Conservation (phyloP, 2,113 vertebrate species). For the Leucoraja erinaceus region DNA sequence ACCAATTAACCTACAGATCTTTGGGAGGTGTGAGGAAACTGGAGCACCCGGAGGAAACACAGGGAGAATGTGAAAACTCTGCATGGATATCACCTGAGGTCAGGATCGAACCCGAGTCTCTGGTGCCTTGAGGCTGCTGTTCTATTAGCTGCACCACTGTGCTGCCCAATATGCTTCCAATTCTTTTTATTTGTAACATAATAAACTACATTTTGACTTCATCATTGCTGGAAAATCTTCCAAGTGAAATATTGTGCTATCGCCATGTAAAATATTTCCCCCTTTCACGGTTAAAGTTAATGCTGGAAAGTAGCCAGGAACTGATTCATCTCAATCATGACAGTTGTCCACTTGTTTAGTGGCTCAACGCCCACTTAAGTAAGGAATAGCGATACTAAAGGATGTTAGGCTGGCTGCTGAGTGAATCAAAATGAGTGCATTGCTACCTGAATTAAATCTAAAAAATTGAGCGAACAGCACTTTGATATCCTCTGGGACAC, state of each 20-base stretch:
- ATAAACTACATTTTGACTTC: neutral
- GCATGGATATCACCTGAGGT: no score
- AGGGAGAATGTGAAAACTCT: no score
- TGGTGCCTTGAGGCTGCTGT: no score
- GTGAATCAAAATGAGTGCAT: neutral
- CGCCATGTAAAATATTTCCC: neutral
- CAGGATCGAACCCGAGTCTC: no score
- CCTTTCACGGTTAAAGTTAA: neutral
- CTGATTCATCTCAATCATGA: neutral
- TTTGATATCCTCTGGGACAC: conserved; percentile 20
- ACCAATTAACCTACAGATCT: no score
- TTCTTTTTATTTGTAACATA: neutral
- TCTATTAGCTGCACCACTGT: no score
- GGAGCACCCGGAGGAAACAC: no score
- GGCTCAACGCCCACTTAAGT: neutral
- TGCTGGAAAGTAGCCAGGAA: neutral
- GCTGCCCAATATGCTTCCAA: neutral
- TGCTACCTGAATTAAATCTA: conserved; percentile 1
- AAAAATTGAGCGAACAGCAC: neutral
- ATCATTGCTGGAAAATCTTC: neutral
- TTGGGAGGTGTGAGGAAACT: no score
- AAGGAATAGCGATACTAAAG: neutral
- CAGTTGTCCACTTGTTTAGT: conserved; percentile 11
- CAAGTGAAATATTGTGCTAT: neutral
- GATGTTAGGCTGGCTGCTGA: neutral